Conservation (phyloP, 37 sponge, comb jelly and placozoan species). For the Ianthella basta region DNA sequence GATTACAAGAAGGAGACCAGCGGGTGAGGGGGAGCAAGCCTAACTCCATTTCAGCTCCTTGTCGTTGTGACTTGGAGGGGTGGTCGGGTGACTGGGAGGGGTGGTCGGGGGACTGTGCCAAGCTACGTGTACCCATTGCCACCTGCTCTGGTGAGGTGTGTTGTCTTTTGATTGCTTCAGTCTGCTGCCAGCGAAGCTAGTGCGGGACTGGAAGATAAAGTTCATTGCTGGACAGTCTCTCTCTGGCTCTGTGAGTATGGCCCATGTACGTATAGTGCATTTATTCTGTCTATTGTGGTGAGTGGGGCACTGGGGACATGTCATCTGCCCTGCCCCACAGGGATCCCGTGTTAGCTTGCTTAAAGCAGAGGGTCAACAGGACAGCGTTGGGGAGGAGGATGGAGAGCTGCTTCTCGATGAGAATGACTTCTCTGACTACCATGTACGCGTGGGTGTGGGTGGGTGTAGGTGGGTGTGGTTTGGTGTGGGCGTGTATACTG, state of each 20-base stretch:
- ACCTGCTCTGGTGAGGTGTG: neutral
- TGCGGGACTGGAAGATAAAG: constrained; percentile 83
- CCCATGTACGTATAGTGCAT: too few species aligned
- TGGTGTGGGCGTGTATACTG: neutral
- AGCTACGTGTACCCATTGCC: too few species aligned
- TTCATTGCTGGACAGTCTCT: constrained; percentile 75
- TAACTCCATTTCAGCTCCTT: too few species aligned
- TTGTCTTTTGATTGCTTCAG: constrained; percentile 19
- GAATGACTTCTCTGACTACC: constrained; percentile 55
- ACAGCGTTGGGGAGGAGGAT: constrained; percentile 14
- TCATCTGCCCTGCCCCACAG: too few species aligned
- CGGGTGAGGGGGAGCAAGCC: constrained; percentile 51
- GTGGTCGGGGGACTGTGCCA: too few species aligned
- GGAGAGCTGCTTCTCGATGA: constrained; percentile 50
- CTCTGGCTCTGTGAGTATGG: constrained; percentile 41
- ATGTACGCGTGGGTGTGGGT: constrained; percentile 25
- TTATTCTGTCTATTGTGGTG: too few species aligned
- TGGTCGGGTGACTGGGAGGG: too few species aligned
- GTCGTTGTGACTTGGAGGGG: too few species aligned
- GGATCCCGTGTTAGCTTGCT: too few species aligned
- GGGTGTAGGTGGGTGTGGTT: neutral
- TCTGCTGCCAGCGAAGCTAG: constrained; percentile 76
- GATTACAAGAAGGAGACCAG: constrained; percentile 81
- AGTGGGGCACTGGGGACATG: too few species aligned
- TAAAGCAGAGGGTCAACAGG: neutral